phyloP scores from a whole-genome alignment of 2,797 vertebrate species.

The Melopsittacus undulatus region DNA sequence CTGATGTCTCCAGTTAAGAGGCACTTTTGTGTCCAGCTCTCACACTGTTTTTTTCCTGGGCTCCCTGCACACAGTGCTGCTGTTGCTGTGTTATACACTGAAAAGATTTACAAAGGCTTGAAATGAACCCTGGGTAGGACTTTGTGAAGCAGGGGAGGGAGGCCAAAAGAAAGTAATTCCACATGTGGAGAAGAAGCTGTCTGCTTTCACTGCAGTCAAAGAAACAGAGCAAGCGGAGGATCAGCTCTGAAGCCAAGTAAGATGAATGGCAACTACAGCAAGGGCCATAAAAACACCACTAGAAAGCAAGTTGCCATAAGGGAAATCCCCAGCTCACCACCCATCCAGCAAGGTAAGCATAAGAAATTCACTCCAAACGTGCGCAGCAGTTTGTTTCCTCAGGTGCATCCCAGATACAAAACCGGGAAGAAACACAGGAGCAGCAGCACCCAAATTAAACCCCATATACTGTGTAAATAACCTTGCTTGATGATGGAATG shows the following conservation, averaged over 20 bases:
- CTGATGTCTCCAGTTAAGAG: background rate
- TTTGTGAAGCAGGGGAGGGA: background rate
- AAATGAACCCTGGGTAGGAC: background rate
- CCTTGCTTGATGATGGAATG: constrained; percentile 37
- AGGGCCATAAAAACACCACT: constrained; percentile 39
- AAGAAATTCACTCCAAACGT: constrained; percentile 18
- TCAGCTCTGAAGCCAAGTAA: background rate
- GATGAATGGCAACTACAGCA: constrained; percentile 25
- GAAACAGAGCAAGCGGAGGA: background rate
- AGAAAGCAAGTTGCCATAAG: constrained; percentile 40
- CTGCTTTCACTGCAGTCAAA: background rate
- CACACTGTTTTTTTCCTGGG: background rate
- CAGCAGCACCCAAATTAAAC: constrained; percentile 19
- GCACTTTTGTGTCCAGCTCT: constrained; percentile 3
- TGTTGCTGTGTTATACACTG: background rate
- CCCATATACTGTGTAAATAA: constrained; percentile 19
- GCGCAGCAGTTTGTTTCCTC: constrained; percentile 36
- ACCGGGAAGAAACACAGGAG: background rate
- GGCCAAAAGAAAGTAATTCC: background rate
- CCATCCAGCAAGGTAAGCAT: constrained; percentile 9
- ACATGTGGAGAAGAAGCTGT: background rate
- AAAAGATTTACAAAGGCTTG: constrained; percentile 13
- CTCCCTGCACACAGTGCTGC: background rate
- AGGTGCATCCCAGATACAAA: constrained; percentile 43
- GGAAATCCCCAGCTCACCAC: constrained; percentile 25